Evolutionary conservation across 2,888 invertebrate genomes (phyloP), one percentile per base, ranked within the genome.

Genomic region (Acronicta psi): DNA sequence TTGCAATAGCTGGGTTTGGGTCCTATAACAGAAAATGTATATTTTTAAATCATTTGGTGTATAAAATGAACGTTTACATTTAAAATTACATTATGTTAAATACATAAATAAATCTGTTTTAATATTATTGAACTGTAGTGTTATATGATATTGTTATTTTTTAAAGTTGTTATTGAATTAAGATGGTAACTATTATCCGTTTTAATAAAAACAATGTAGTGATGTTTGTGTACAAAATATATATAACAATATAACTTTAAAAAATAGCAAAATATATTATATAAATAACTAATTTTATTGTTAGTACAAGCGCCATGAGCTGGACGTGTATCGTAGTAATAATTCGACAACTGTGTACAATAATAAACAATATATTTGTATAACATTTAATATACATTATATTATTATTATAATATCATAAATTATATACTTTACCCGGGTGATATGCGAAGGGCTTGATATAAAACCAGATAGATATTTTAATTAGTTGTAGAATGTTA

Each of bases 261-360:
- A 63, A 40, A 50, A 50, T 53, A 40, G 42, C 42, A 37, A 37
- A 46, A 16, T 37, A 20, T 29, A 17, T 11, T 51, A 23, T 17
- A 5, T 20, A 23, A 53, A 62, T 40, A 53, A 49, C n/a, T 42
- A 40, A 46, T 34, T n/a, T n/a, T n/a, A n/a, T n/a, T 69, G 37
- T 60, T 76, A 79, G 77, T 73, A 79, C 71, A 77, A 73, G 66
- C 82, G 88, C 89, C 75, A 70, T 42, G 81, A 82, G 90, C 86
- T 83, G 51, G 81, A 85, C 84, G 92, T 92, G 92, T 93, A 92
- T 90, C 73, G 61, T 89, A 92, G 92, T 92, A 92, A 92, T 92
- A 93, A 92, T 77, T 68, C 46, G 31, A 62, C 80, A 75, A 62
- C 56, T 84, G 80, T 90, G 87, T 91, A 90, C 83, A 74, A 83